phyloP scores from a whole-genome alignment of 2,113 vertebrate genomes.

The Globicephala melas region DNA sequence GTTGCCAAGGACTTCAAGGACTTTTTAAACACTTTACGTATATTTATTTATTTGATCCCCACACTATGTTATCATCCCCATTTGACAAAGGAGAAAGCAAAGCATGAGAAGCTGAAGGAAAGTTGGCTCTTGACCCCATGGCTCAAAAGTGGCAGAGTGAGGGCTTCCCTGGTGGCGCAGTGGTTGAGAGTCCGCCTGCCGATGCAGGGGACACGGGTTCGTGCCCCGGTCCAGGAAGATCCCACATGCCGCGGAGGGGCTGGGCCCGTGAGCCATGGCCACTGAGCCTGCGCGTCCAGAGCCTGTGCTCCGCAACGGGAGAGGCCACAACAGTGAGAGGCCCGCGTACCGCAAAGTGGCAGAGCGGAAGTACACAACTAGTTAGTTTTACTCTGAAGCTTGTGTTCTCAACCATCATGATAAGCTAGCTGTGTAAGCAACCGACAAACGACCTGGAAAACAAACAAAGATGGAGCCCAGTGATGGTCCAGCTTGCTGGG shows the following conservation, averaged over 20 bases:
- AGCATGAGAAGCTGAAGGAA: neutral
- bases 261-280: no score
- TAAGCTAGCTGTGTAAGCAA: neutral
- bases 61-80: neutral
- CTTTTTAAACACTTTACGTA: neutral
- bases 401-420: neutral
- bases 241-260: fast-evolving
- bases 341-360: neutral
- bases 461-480: neutral
- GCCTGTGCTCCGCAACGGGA: no score
- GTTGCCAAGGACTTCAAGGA: neutral
- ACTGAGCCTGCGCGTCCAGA: no score
- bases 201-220: no score
- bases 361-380: neutral
- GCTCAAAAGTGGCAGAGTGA: neutral
- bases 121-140: neutral
- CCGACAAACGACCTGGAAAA: neutral
- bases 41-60: neutral
- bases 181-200: no score
- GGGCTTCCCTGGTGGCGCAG: no score
- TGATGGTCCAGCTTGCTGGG: neutral
- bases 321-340: no score
- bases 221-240: no score
- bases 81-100: slow-evolving; percentile 13
- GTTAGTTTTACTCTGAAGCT: neutral